Percentiles rank a stretch among this genome's conserved stretches.
phyloP scores from a whole-genome alignment of 1,140 invertebrate genomes.

The Amphibalanus amphitrite region DNA sequence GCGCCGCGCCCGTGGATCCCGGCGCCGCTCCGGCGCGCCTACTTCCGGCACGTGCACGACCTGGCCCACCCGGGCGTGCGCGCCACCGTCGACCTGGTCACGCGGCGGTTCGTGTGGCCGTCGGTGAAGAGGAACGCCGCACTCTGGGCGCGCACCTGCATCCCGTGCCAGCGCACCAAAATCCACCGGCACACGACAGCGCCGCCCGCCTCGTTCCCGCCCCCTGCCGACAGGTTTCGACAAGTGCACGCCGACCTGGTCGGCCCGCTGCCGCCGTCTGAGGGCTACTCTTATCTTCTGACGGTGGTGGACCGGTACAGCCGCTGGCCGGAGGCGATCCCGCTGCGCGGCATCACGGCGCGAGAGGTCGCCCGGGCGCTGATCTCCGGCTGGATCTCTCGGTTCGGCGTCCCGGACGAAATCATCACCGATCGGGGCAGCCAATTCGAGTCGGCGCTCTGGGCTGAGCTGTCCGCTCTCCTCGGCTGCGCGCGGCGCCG shows the following conservation, averaged over 20 bases:
- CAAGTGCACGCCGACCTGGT: constrained; percentile 33
- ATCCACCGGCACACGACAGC: constrained; percentile 12
- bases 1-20: constrained; percentile 9
- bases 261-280: constrained; percentile 24
- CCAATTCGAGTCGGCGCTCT: constrained; percentile 24
- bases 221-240: constrained; percentile 21
- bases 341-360: constrained; percentile 23
- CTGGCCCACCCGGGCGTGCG: neutral
- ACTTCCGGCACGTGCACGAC: neutral
- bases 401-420: constrained; percentile 20
- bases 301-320: constrained; percentile 29
- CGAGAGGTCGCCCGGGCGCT: constrained; percentile 23
- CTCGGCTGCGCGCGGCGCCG: constrained; percentile 10
- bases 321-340: constrained; percentile 26
- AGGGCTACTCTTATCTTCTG: constrained; percentile 24
- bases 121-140: constrained; percentile 6
- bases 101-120: constrained; percentile 13
- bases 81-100: constrained; percentile 9
- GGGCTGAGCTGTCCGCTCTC: constrained; percentile 10
- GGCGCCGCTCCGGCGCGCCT: constrained; percentile 4
- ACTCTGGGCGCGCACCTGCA: constrained; percentile 9
- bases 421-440: constrained; percentile 24
- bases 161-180: constrained; percentile 16
- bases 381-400: constrained; percentile 21
- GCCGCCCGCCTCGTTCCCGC: constrained; percentile 16